phyloP scores from a whole-genome alignment of 1,140 invertebrate genomes.

The Brachionus plicatilis region DNA sequence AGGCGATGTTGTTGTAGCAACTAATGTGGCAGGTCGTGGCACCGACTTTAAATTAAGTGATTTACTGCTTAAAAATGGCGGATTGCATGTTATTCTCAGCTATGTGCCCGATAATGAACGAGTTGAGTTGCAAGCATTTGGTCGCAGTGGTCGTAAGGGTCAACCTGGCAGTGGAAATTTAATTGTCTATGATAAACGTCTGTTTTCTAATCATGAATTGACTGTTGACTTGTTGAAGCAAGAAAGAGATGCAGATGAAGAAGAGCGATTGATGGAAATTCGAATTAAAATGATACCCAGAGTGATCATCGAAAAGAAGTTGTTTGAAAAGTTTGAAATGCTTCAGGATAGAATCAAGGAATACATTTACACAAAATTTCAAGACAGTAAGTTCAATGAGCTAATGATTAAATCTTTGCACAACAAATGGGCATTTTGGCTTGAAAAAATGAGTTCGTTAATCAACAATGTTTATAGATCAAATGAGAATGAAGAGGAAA shows the following conservation, averaged over 20 bases:
- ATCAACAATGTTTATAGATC: neutral
- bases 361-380: neutral
- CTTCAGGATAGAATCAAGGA: neutral
- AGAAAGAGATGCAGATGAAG: neutral
- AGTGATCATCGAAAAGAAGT: neutral
- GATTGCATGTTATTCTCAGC: neutral
- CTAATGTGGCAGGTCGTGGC: slow-evolving; percentile 11
- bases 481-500: neutral
- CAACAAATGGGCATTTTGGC: slow-evolving; percentile 11
- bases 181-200: neutral
- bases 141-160: neutral
- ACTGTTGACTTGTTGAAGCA: neutral
- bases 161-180: neutral
- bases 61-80: neutral
- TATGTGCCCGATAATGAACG: neutral
- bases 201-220: neutral
- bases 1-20: neutral
- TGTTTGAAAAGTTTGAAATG: neutral
- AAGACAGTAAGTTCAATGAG: neutral
- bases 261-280: neutral
- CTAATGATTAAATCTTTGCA: neutral
- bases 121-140: neutral
- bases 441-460: neutral
- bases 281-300: neutral
- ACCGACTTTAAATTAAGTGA: neutral